A percentile compares a stretch with the other conserved stretches of the same genome.
Evolutionary conservation across 1,140 invertebrate genomes (phyloP).

Genomic region (Polypedilum pembai): DNA sequence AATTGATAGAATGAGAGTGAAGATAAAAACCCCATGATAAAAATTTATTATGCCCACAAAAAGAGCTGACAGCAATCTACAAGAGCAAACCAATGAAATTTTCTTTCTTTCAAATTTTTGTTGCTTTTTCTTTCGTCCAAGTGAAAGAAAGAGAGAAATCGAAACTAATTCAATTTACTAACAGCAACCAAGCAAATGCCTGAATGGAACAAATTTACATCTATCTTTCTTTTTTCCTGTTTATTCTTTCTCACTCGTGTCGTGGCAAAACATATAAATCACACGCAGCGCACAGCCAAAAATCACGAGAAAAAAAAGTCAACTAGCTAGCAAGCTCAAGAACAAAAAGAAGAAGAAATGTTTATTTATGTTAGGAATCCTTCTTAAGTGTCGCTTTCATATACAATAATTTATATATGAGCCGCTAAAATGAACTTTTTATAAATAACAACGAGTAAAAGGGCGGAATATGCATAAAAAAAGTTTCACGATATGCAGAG

Average conservation of each 20-base stretch:
- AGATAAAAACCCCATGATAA: constrained; percentile 23
- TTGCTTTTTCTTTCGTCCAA: background rate
- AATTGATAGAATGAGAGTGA: background rate
- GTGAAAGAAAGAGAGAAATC: background rate
- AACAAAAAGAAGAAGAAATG: background rate
- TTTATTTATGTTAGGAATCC: background rate
- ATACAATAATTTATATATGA: background rate
- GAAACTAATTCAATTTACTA: constrained; percentile 27
- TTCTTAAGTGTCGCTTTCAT: constrained; percentile 26
- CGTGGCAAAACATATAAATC: constrained; percentile 24
- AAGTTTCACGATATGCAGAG: background rate
- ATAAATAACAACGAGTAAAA: background rate
- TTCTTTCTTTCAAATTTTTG: background rate
- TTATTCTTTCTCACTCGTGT: background rate
- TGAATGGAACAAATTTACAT: constrained; percentile 23
- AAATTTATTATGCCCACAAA: constrained; percentile 17
- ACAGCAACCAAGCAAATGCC: background rate
- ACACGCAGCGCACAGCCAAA: constrained; percentile 7
- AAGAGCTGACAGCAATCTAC: background rate
- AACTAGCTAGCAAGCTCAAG: background rate
- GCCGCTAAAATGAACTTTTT: background rate
- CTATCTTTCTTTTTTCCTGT: background rate
- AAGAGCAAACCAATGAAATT: background rate
- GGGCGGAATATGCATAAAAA: background rate
- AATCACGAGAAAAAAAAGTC: background rate